A percentile compares a stretch with the other conserved stretches of the same genome.
These are phyloP conservation scores for Axinella damicornis DNA, from an alignment of 37 sponge, comb jelly and placozoan genomes.

Conservation along the genomic window DNA sequence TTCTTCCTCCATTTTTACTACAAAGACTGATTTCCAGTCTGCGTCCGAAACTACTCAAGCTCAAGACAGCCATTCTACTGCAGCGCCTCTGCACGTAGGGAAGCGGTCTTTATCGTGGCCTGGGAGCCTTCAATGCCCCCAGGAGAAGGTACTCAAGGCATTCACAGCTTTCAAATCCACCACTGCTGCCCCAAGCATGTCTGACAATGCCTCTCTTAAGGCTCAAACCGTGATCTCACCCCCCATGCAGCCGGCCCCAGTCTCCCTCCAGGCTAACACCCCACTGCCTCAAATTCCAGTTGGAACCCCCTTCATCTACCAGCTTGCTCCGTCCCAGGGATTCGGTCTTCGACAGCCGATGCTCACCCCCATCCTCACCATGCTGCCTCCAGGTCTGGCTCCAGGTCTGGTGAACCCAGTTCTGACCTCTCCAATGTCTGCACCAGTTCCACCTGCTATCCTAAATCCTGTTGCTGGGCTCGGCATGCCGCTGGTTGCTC, in stretches of 20 bases:
- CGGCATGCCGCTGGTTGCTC: too few relatives aligned
- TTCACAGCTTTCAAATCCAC: background rate
- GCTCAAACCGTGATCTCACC: background rate
- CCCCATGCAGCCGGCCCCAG: background rate
- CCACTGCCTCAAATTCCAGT: background rate
- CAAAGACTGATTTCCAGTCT: conserved; percentile 36
- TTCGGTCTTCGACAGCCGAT: conserved; percentile 17
- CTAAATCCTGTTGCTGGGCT: too few relatives aligned
- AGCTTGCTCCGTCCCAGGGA: background rate
- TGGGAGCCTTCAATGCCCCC: background rate
- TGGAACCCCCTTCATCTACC: background rate
- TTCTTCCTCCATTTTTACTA: conserved; percentile 23
- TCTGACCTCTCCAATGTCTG: too few relatives aligned
- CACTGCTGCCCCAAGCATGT: background rate
- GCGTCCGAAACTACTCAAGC: conserved; percentile 9
- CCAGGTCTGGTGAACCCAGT: too few relatives aligned
- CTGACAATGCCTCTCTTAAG: background rate
- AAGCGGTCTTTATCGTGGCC: conserved; percentile 17
- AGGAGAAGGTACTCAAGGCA: background rate
- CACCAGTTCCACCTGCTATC: background rate
- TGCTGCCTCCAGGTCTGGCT: conserved; percentile 35
- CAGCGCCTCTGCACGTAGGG: background rate
- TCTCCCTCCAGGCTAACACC: too few relatives aligned
- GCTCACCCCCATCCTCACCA: conserved; percentile 27
- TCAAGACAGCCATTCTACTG: background rate